Conservation (phyloP, 2,888 invertebrate species). For the Hoplodrina blanda region DNA sequence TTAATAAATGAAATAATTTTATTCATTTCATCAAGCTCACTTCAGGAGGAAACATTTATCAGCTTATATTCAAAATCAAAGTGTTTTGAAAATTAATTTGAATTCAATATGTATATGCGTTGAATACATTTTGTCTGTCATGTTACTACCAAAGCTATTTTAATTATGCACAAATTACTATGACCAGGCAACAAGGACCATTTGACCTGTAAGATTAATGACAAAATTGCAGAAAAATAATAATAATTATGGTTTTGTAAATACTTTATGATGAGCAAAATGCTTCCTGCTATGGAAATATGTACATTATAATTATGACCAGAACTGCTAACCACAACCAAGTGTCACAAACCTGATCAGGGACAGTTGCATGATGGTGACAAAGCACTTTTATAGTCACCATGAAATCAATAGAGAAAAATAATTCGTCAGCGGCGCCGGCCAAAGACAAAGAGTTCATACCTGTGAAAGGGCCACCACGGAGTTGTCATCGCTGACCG, state of each 20-base stretch:
- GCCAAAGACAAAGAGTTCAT: conserved; percentile 64
- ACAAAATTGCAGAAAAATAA: conserved; percentile 7
- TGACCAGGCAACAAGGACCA: conserved; percentile 1
- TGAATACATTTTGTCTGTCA: background rate
- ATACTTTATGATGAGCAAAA: background rate
- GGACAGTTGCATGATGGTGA: conserved; percentile 45
- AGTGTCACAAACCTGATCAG: background rate
- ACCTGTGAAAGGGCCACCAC: conserved; percentile 99
- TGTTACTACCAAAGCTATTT: background rate
- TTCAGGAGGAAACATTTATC: background rate
- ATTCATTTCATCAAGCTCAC: background rate
- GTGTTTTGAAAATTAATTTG: no score
- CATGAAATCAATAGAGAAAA: conserved; percentile 19
- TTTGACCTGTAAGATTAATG: conserved; percentile 38
- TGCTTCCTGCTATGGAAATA: background rate
- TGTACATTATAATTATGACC: background rate
- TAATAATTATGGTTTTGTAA: background rate
- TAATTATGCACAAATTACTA: background rate
- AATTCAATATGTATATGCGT: background rate
- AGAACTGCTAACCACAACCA: background rate
- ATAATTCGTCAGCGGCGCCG: conserved; percentile 10
- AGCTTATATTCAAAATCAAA: no score
- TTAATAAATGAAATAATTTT: background rate
- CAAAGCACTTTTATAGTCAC: conserved; percentile 56
- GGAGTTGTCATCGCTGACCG: conserved; percentile 99